These are phyloP conservation scores for Aphelocoma californica DNA, from an alignment of 2,797 vertebrate genomes.

Conservation along the genomic window DNA sequence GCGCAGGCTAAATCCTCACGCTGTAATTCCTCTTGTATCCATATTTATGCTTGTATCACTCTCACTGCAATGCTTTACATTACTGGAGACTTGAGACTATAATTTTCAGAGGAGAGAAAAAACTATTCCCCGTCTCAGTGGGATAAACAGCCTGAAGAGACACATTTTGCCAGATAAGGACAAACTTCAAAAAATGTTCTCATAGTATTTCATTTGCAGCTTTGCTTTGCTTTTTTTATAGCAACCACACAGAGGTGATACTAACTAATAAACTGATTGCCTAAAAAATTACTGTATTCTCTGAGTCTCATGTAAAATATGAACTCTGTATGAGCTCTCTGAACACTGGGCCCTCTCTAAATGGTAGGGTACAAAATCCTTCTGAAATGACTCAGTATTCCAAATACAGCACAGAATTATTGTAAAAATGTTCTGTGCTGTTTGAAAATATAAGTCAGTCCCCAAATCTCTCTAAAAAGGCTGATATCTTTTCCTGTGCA, in stretches of 20 bases:
- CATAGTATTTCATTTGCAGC: fast-evolving
- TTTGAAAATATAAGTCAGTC: not conserved
- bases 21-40: not conserved
- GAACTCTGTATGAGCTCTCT: not conserved
- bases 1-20: not conserved
- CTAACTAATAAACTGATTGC: not conserved
- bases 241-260: not conserved
- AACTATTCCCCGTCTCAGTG: not conserved
- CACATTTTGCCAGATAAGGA: not conserved
- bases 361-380: not conserved
- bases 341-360: not conserved
- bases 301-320: not conserved
- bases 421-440: not conserved
- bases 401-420: not conserved
- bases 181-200: not conserved
- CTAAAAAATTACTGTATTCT: not conserved
- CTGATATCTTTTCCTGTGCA: not conserved
- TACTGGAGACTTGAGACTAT: not conserved
- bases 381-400: not conserved
- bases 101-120: not conserved
- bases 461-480: not conserved
- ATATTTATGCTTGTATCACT: not conserved
- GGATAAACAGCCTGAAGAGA: not conserved
- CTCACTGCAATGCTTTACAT: not conserved
- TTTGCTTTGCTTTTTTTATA: not conserved